A percentile compares a stretch with the other conserved stretches of the same genome.
phyloP scores from a whole-genome alignment of 1,140 invertebrate species.

The Panonychus citri region DNA sequence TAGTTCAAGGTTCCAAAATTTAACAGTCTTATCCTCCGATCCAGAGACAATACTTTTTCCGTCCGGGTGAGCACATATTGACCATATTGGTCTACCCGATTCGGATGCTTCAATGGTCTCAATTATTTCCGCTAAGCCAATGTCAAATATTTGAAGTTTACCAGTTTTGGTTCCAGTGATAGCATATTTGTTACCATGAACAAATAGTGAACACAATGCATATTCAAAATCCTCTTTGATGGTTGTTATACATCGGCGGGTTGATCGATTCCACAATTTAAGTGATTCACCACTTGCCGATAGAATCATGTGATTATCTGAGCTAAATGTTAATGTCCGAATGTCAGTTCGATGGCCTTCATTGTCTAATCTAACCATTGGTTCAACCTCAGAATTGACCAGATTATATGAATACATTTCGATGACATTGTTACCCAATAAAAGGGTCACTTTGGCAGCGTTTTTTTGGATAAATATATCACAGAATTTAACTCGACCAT shows the following conservation, averaged over 20 bases:
- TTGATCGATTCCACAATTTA: conserved; percentile 76
- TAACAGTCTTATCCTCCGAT: conserved; percentile 64
- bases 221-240: conserved; percentile 33
- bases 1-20: conserved; percentile 83
- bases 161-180: conserved; percentile 71
- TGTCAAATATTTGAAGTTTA: conserved; percentile 59
- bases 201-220: conserved; percentile 49
- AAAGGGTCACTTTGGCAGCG: conserved; percentile 22
- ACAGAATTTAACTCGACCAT: conserved; percentile 41
- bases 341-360: conserved; percentile 74
- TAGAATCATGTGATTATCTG: conserved; percentile 50
- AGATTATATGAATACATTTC: conserved; percentile 18
- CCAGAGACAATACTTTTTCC: conserved; percentile 53
- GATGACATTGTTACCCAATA: conserved; percentile 27
- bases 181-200: conserved; percentile 71
- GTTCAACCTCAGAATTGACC: conserved; percentile 25
- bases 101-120: conserved; percentile 41
- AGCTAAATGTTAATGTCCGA: conserved; percentile 60
- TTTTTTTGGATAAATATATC: conserved; percentile 39
- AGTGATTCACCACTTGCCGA: conserved; percentile 62
- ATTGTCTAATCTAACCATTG: conserved; percentile 37
- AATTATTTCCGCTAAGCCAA: conserved; percentile 45
- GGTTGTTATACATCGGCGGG: conserved; percentile 56
- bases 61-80: conserved; percentile 45
- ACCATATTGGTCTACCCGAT: conserved; percentile 39